phyloP scores from a whole-genome alignment of 2,888 invertebrate genomes.

The Adineta ricciae region DNA sequence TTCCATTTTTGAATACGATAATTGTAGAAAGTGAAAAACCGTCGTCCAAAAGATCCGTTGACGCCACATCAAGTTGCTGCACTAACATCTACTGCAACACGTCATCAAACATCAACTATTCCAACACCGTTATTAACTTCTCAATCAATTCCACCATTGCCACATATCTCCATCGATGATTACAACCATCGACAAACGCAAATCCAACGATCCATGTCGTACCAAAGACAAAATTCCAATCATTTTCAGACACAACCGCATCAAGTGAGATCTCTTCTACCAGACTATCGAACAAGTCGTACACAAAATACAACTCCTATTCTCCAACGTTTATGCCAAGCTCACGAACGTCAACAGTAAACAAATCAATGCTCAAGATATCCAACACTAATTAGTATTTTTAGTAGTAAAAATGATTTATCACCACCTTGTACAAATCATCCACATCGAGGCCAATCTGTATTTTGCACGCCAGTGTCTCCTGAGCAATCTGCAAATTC shows the following conservation, averaged over 20 bases:
- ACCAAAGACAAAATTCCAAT: not conserved
- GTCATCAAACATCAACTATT: not conserved
- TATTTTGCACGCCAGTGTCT: not conserved
- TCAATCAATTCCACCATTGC: not conserved
- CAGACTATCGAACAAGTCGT: not conserved
- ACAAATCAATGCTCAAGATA: not conserved
- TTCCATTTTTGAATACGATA: not conserved
- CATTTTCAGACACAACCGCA: not conserved
- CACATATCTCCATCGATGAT: not conserved
- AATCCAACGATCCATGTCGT: not conserved
- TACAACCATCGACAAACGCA: not conserved
- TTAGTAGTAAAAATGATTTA: not conserved
- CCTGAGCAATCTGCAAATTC: not conserved
- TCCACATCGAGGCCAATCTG: not conserved
- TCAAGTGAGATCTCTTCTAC: not conserved
- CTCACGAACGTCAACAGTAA: not conserved
- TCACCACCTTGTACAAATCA: not conserved
- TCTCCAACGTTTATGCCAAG: not conserved
- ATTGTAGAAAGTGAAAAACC: not conserved
- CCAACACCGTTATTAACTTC: not conserved
- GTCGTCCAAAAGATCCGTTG: not conserved
- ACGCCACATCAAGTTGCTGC: not conserved
- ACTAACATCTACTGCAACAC: not conserved
- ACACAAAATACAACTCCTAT: not conserved
- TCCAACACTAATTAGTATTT: not conserved